Conservation (phyloP, 2,888 invertebrate species). For the Acanthococcus lagerstroemiae region DNA sequence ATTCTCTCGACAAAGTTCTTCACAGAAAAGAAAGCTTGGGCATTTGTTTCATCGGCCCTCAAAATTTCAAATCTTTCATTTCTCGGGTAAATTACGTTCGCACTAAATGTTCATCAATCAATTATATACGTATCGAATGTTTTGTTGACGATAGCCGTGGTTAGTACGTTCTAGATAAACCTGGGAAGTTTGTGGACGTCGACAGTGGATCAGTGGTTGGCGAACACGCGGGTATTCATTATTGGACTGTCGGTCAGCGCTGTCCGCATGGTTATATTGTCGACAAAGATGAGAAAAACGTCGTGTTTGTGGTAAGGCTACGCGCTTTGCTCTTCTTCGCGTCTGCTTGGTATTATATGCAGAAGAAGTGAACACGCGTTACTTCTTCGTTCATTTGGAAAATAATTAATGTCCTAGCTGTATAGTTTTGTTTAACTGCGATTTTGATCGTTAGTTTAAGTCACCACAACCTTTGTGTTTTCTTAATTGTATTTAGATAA, state of each 20-base stretch:
- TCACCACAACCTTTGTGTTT: too few species aligned
- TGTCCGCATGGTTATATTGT: constrained; percentile 43
- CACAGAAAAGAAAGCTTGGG: constrained; percentile 81
- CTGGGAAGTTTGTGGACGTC: constrained; percentile 71
- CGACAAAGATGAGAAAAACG: not conserved
- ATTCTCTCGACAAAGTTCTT: constrained; percentile 57
- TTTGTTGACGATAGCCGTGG: not conserved
- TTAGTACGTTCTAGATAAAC: constrained; percentile 60
- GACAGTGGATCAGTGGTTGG: constrained; percentile 68
- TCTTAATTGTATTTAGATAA: too few species aligned
- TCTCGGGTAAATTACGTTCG: constrained; percentile 39
- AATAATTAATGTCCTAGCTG: too few species aligned
- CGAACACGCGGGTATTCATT: constrained; percentile 74
- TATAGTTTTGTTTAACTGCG: too few species aligned
- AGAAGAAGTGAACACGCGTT: too few species aligned
- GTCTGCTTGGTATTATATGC: too few species aligned
- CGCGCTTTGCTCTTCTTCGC: not conserved
- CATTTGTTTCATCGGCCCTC: constrained; percentile 90
- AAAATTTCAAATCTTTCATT: constrained; percentile 80
- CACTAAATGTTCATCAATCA: not conserved
- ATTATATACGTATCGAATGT: not conserved
- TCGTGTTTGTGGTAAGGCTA: not conserved
- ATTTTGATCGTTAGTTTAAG: too few species aligned
- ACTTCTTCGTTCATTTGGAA: too few species aligned
- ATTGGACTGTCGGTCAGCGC: constrained; percentile 89